Percentiles rank a stretch among this genome's conserved stretches.
phyloP scores from a whole-genome alignment of 2,113 vertebrate species.

The Chamaea fasciata region DNA sequence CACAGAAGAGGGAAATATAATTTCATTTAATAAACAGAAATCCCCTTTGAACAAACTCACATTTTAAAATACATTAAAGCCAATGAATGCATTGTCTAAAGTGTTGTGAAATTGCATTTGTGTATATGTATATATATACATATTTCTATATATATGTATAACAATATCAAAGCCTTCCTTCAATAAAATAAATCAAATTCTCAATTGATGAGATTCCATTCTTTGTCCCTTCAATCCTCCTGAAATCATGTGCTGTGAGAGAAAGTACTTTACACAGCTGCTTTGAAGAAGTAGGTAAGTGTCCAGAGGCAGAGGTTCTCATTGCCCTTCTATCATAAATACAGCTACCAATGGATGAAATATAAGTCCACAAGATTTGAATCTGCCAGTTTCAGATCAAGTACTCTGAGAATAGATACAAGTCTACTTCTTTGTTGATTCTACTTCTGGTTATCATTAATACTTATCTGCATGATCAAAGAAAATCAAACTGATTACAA shows the following conservation, averaged over 20 bases:
- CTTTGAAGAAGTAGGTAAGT: neutral
- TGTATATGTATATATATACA: neutral
- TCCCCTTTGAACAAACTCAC: neutral
- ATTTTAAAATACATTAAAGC: neutral
- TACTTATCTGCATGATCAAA: neutral
- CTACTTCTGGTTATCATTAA: neutral
- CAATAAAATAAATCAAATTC: neutral
- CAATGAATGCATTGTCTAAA: neutral
- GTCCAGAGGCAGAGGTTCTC: neutral
- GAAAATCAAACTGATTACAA: neutral
- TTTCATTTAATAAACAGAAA: neutral
- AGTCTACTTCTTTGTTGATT: neutral
- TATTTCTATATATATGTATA: neutral
- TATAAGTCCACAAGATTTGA: neutral
- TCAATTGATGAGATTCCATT: neutral
- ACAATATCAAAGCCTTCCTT: neutral
- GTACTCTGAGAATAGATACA: neutral
- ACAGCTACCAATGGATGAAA: neutral
- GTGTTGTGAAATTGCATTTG: neutral
- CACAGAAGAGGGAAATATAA: neutral
- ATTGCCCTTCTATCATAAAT: neutral
- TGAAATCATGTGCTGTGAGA: neutral
- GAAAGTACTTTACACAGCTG: neutral
- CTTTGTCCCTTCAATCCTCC: neutral
- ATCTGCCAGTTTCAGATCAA: neutral